Base-by-base conservation (phyloP, 2,888 invertebrate species). In the Nephrocerus scutellatus region DNA sequence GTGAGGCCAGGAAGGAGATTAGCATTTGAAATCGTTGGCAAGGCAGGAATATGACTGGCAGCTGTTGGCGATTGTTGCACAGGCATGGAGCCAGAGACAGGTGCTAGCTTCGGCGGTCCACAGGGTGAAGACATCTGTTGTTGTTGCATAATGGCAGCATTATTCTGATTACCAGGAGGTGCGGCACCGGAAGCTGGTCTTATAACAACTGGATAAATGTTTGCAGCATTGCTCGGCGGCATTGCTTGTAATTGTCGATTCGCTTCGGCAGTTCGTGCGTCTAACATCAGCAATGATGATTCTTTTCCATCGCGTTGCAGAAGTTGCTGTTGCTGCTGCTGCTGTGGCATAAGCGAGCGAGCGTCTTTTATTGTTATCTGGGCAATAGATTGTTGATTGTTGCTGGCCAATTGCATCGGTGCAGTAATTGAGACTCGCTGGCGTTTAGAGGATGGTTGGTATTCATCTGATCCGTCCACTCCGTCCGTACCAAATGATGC, bases 1-100 rank as follows among this genome's bases (percentile, higher is more conserved):
- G 89, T 89, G 16, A 91, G 66, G 6, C 86, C 84, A 1, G 88
- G 88, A 52, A 91, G 65, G 47, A 88, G 79, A 22, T 77, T 76
- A 24, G 80, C 74, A 65, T 59, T 75, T 18, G 57, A 50, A 31
- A 52, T 55, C 68, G 52, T 71, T 57, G 43, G 46, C 44, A 46
- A 41, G 9, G 40, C 38, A 5, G 46, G 44, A 15, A 46, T 13
- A 25, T 71, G 66, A 25, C 63, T 61, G 26, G 39, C 35, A 30
- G 57, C 57, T 32, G 63, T 59, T 14, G 53, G 49, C 20, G 54
- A 54, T 44, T 51, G 33, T 36, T 20, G 41, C 37, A 13, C 20
- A 7, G 43, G 45, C 39, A 22, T 36, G 37, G 28, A 72, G 26
- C 56, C n/a, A n/a, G n/a, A n/a, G n/a, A 61, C 53, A 10, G 56